Base-by-base conservation (phyloP, 2,113 vertebrate genomes). In the Calidris pugnax region DNA sequence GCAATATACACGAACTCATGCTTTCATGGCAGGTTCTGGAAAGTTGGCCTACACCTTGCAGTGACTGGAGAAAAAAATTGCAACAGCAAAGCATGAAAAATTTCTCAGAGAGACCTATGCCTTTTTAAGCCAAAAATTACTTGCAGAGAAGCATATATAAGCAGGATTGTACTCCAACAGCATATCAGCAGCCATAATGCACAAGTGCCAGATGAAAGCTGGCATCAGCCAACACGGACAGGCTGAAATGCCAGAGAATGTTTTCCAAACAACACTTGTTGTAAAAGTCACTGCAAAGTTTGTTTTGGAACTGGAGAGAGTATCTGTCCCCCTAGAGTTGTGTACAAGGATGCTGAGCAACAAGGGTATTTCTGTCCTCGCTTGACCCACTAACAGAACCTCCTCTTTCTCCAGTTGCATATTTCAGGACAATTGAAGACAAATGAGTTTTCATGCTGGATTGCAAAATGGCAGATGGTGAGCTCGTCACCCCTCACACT, bases 51-150 rank as follows among this genome's bases (percentile, higher is more conserved):
- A 33, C 28, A 51, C 59, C 67, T 47, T 57, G 62, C 57, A 67
- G 55, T 32, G 50, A 69, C n/a, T 57, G 71, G 33, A 71, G 53
- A 56, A 91, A 92, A 85, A 72, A 37, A 89, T 62, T 7, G 23
- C 37, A 66, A 71, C 28, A 66, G 68, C n/a, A 88, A 83, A 93
- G 51, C 78, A 80, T 0, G 2, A 85, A 69, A 63, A 66, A 57
- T 18, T 60, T 72, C 73, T 85, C 60, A 56, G 2, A 73, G 74
- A 87, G 26, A 14, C 20, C 50, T 28, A 5, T 16, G 59, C 32
- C 28, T 91, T 88, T 73, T 56, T 2, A 56, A 90, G 78, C 63
- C 92, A 91, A 92, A 85, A 88, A 71, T 27, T 60, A 68, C 68
- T 92, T 39, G 47, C 63, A 88, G 85, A 90, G 85, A 66, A 67